Evolutionary conservation across 1,140 invertebrate species (phyloP), one percentile per base, ranked within the genome.

Genomic region (Brachionus koreanus): DNA sequence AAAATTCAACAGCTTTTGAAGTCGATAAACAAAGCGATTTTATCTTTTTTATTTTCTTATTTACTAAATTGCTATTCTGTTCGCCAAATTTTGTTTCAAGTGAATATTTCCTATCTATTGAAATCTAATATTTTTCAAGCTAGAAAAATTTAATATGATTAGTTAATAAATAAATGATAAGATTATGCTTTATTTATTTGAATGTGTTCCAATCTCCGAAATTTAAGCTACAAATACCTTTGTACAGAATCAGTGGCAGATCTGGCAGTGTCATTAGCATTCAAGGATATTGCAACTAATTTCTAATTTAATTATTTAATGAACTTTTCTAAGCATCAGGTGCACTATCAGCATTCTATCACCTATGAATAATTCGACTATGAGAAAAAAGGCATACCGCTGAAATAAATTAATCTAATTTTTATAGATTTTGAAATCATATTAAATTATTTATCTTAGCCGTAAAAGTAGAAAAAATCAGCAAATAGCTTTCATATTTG

Each of bases 401-500:
- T 65, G 33, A 65, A 65, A 65, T 33, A 65, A 65, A 65, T 65
- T 65, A 65, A 65, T 65, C 63, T 65, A 65, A 65, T 65, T 65
- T 65, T 37, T 65, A 57, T 57, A 57, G 49, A 57, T 57, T 57
- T 57, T 57, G 13, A 65, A 65, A 65, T 65, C 63, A 33, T 65
- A 65, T 65, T 65, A 65, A 65, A 65, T 65, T 65, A 65, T 65
- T 65, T 65, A 65, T 65, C 63, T 65, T 35, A 33, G 33, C 25
- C 25, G 33, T n/a, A 65, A 65, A 65, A 65, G 63, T 33, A 37
- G 63, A 65, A 33, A 35, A 33, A 65, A 65, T 33, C 33, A 33
- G 25, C 63, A 65, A 65, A 65, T 65, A 65, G 63, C 63, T 65
- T 65, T 65, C 63, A 65, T 65, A 65, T 65, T 65, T 65, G 63